Conservation (phyloP, 2,888 invertebrate species). For the Laothoe populi region DNA sequence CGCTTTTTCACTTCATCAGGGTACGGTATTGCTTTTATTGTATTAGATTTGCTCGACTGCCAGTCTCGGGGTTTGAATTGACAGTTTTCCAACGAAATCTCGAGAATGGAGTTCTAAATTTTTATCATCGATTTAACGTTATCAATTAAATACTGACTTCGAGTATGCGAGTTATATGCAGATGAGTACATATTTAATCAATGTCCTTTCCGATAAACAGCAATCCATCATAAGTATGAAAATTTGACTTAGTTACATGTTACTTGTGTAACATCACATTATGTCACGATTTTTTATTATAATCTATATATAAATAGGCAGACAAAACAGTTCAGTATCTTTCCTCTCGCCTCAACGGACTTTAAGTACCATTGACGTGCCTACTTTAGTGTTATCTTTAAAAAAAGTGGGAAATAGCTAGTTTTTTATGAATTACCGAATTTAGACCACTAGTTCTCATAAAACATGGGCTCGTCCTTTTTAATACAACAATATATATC, state of each 20-base stretch:
- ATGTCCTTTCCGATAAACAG: constrained; percentile 45
- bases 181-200: constrained; percentile 40
- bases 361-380: no score
- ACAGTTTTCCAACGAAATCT: constrained; percentile 6
- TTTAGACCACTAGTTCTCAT: no score
- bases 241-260: constrained; percentile 27
- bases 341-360: no score
- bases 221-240: constrained; percentile 47
- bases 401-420: no score
- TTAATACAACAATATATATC: no score
- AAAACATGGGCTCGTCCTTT: no score
- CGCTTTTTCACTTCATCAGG: constrained; percentile 37
- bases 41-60: constrained; percentile 12
- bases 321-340: no score
- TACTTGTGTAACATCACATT: neutral
- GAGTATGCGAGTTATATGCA: neutral
- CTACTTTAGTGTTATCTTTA: no score
- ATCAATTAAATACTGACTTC: constrained; percentile 41
- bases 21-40: constrained; percentile 34
- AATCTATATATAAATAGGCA: neutral
- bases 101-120: constrained; percentile 24
- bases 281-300: neutral
- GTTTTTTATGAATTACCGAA: no score
- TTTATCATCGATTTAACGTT: constrained; percentile 37
- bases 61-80: neutral